Percentiles rank a stretch among this genome's conserved stretches.
phyloP scores from a whole-genome alignment of 2,113 vertebrate genomes.

The Nestor notabilis region DNA sequence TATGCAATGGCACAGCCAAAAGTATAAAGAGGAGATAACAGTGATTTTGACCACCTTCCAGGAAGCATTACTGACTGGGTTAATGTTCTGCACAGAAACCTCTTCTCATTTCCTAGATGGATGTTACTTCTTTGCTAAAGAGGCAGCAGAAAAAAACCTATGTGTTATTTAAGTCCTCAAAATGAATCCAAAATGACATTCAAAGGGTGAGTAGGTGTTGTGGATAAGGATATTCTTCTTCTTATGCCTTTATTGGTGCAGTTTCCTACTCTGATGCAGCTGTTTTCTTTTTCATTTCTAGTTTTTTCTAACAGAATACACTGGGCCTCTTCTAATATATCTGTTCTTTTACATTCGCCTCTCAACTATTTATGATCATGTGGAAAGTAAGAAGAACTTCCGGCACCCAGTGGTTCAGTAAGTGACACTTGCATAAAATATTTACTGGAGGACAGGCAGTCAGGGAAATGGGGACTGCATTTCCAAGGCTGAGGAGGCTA shows the following conservation, averaged over 20 bases:
- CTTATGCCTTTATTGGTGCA: not conserved
- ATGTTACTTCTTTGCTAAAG: not conserved
- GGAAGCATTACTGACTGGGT: not conserved
- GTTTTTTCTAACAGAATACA: conserved; percentile 83
- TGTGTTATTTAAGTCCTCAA: not conserved
- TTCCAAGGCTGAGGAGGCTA: not conserved
- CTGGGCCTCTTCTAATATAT: conserved; percentile 80
- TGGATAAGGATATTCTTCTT: not conserved
- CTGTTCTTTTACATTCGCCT: conserved; percentile 80
- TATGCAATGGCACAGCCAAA: not conserved
- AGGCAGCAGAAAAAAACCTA: not conserved
- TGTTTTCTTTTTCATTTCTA: conserved; percentile 53
- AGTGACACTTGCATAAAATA: conserved; percentile 38
- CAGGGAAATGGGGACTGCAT: not conserved
- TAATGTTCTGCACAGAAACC: not conserved
- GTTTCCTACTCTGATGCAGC: not conserved
- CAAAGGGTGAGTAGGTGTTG: not conserved
- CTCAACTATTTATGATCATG: conserved; percentile 73
- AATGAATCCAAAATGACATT: not conserved
- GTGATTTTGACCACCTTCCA: not conserved
- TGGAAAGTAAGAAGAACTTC: conserved; percentile 59
- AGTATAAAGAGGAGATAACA: not conserved
- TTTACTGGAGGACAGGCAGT: not conserved
- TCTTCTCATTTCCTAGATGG: not conserved
- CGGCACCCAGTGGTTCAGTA: conserved; percentile 81